Base-by-base conservation (phyloP, 1,140 invertebrate species). In the Dermatophagoides farinae region DNA sequence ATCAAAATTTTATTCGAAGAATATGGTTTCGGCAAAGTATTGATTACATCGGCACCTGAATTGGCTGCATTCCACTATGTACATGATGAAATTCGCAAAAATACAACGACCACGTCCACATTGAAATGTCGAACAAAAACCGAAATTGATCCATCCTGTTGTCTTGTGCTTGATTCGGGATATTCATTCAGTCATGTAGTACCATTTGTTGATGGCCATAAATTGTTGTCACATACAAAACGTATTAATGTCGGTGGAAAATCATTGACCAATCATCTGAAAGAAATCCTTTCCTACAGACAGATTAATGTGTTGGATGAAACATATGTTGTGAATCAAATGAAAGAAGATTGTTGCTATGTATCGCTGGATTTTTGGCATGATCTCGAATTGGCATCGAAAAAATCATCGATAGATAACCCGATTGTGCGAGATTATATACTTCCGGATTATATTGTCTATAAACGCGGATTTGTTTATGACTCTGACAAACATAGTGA, bases 291-390 rank as follows among this genome's bases (percentile, higher is more conserved):
- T 62, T 97, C 93, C 0, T 97, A 96, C 70, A 77, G 74, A 41
- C 92, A 98, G 68, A 73, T 98, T 18, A 88, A 98, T 77, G 91
- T 99, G 0, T 91, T 97, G 86, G 93, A 98, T 71, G 96, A 99
- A 74, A 97, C 92, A 0, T 93, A 90, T 74, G 90, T 98, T 0
- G 91, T 99, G 11, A 98, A 98, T 73, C 91, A 98, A 74, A 84
- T 87, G 0, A 99, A 99, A 72, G 96, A 99, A 75, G 93, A 98
- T 71, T 81, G 85, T 0, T 98, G 93, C 70, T 98, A 84, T 76
- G 88, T 98, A 0, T 85, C 90, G 0, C 76, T 79, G 66, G 77
- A 97, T 68, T 91, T 95, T 68, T 81, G 80, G 67, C 73, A 74
- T 18, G 89, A 96, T 63, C 86, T 98, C 81, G 76, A 80, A 44